phyloP scores from a whole-genome alignment of 1,140 invertebrate genomes.

The Ptiloglossa arizonensis region DNA sequence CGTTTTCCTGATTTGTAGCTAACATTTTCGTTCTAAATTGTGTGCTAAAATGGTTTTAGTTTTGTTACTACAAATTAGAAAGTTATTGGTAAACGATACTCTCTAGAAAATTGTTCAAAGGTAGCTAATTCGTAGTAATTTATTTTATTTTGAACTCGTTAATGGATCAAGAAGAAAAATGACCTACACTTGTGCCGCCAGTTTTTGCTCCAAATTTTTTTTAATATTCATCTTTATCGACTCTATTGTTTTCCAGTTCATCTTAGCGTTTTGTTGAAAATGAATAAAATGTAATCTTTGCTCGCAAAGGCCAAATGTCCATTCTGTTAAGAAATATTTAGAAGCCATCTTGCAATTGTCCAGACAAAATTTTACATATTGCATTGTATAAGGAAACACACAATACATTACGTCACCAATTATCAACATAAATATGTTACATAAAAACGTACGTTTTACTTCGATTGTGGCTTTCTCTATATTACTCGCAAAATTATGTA shows the following conservation, averaged over 20 bases:
- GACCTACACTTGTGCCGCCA: neutral
- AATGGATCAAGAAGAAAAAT: too few species aligned
- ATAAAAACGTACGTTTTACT: slow-evolving; percentile 7
- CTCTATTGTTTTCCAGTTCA: neutral
- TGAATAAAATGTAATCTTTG: neutral
- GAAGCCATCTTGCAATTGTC: neutral
- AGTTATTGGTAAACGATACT: neutral
- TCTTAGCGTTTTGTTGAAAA: neutral
- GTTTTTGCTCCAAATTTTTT: neutral
- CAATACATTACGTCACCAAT: neutral
- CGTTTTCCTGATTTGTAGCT: neutral
- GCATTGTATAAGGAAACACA: neutral
- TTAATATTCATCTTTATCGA: neutral
- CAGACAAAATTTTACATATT: neutral
- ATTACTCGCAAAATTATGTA: neutral
- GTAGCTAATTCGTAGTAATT: neutral
- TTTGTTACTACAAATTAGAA: too few species aligned
- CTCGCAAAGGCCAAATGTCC: neutral
- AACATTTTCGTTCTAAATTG: neutral
- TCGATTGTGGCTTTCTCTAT: neutral
- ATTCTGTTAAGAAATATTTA: neutral
- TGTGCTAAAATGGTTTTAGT: neutral
- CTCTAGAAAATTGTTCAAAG: neutral
- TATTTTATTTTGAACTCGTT: neutral
- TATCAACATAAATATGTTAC: neutral